These are phyloP conservation scores for Prosopocoilus inquinatus DNA, from an alignment of 2,888 invertebrate genomes.

Conservation along the genomic window DNA sequence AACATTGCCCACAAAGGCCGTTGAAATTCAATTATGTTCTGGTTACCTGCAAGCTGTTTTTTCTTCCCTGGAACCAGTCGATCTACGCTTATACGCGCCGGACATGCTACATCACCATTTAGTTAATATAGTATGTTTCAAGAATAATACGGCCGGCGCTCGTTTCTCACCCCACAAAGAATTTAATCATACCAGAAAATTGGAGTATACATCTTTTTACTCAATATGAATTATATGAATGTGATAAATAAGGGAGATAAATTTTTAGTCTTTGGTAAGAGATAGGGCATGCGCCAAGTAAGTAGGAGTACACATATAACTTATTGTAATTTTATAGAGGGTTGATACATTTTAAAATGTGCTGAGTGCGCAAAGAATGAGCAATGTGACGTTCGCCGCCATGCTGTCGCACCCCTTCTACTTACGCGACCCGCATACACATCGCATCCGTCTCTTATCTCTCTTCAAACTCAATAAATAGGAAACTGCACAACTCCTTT, in stretches of 20 bases:
- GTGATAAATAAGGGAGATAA: background rate
- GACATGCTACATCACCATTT: slow-evolving; percentile 35
- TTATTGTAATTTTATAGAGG: slow-evolving; percentile 53
- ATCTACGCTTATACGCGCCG: slow-evolving; percentile 27
- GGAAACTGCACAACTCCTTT: slow-evolving; percentile 48
- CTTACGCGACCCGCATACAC: slow-evolving; percentile 49
- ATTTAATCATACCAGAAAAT: slow-evolving; percentile 31
- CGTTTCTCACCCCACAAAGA: slow-evolving; percentile 31
- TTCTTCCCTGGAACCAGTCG: slow-evolving; percentile 18
- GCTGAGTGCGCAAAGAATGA: slow-evolving; percentile 53
- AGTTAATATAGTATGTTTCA: slow-evolving; percentile 29
- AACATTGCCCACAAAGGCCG: slow-evolving; percentile 17
- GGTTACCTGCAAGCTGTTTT: slow-evolving; percentile 18
- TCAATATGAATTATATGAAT: slow-evolving; percentile 11
- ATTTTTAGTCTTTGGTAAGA: slow-evolving; percentile 2
- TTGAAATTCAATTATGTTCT: slow-evolving; percentile 30
- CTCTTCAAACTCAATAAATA: slow-evolving; percentile 49
- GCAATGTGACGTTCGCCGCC: slow-evolving; percentile 52
- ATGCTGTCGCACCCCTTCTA: slow-evolving; percentile 48
- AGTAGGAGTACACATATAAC: slow-evolving; percentile 36
- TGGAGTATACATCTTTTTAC: slow-evolving; percentile 29
- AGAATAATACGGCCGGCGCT: slow-evolving; percentile 26
- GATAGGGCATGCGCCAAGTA: slow-evolving; percentile 6
- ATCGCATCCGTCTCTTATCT: slow-evolving; percentile 44
- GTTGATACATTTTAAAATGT: slow-evolving; percentile 54